A percentile compares a stretch with the other conserved stretches of the same genome.
These are phyloP conservation scores for Calcarius ornatus DNA, from an alignment of 2,113 vertebrate species.

Conservation along the genomic window DNA sequence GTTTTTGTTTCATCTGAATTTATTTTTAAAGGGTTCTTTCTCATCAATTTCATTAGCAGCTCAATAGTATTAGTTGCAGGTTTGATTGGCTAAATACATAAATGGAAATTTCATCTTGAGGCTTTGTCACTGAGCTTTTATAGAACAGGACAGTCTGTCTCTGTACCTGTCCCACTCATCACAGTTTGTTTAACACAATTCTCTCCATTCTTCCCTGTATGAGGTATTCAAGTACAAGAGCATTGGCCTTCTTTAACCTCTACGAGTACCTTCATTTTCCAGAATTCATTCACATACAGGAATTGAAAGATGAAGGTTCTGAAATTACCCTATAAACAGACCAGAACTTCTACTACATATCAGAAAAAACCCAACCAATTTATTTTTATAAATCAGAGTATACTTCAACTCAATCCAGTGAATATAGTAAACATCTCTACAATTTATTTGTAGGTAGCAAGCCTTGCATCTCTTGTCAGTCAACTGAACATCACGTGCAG, in stretches of 20 bases:
- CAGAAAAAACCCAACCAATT: not conserved
- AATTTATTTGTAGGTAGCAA: constrained; percentile 20
- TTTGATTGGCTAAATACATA: not conserved
- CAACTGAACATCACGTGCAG: not conserved
- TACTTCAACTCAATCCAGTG: not conserved
- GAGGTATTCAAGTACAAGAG: not conserved
- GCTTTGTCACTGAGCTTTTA: not conserved
- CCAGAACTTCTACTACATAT: not conserved
- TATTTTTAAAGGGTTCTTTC: not conserved
- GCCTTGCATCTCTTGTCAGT: not conserved
- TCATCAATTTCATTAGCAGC: not conserved
- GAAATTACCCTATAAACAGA: not conserved
- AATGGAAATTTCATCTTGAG: not conserved
- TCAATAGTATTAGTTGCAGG: not conserved
- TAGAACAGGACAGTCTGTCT: not conserved
- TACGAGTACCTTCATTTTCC: not conserved
- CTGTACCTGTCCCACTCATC: not conserved
- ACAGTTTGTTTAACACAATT: not conserved
- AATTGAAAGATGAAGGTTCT: not conserved
- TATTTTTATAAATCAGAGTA: not conserved
- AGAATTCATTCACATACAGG: not conserved
- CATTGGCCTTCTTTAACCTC: not conserved
- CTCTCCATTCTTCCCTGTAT: not conserved
- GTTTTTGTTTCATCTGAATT: constrained; percentile 3
- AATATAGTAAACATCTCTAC: not conserved